Conservation (phyloP, 2,888 invertebrate genomes). For the Drymonia ruficornis region DNA sequence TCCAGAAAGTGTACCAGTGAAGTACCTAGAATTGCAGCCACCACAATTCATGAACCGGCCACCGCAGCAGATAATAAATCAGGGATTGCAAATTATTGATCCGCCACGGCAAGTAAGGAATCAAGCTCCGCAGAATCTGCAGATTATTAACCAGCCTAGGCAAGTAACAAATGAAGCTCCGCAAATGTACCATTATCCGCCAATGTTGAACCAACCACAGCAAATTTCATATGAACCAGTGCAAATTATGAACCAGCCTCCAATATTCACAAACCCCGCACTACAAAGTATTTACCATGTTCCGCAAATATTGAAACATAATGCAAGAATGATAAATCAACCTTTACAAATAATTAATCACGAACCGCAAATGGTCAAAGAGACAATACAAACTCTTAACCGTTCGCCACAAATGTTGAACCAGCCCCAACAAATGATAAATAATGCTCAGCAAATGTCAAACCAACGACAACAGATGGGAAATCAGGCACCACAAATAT, state of each 20-base stretch:
- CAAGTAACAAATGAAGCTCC: not conserved
- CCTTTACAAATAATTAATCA: not conserved
- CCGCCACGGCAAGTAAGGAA: not conserved
- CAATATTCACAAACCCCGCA: not conserved
- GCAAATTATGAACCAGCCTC: not conserved
- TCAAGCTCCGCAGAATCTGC: not conserved
- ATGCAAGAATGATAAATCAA: not conserved
- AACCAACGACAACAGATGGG: not conserved
- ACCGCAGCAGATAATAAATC: not conserved
- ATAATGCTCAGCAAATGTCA: not conserved
- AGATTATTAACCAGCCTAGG: not conserved
- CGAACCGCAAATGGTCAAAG: not conserved
- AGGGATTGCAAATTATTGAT: not conserved
- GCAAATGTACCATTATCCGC: not conserved
- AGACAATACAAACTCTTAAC: too few relatives aligned
- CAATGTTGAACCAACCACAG: not conserved
- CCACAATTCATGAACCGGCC: not conserved
- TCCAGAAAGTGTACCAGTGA: not conserved
- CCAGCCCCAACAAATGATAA: not conserved
- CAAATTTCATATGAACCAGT: conserved; percentile 1
- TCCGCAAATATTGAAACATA: not conserved
- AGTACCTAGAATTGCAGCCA: not conserved
- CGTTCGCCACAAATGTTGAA: not conserved
- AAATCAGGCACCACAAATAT: conserved; percentile 2
- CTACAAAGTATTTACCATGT: not conserved